Conservation (phyloP, 2,113 vertebrate genomes). For the Pedetes capensis region DNA sequence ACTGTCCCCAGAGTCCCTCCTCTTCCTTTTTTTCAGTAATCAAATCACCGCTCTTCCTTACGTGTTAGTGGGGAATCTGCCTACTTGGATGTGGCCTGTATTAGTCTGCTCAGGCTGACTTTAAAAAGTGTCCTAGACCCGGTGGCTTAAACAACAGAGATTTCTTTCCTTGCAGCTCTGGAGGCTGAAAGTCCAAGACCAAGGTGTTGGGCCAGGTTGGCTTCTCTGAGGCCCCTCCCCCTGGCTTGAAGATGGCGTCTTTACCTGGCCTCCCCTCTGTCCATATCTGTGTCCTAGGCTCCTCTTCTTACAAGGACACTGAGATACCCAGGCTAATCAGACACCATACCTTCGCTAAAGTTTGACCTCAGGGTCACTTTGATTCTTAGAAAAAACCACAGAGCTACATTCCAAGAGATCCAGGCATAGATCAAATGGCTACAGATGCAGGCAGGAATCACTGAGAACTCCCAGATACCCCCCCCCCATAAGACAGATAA, state of each 20-base stretch:
- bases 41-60: too few relatives aligned
- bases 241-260: neutral
- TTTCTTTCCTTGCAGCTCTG: neutral
- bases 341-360: too few relatives aligned
- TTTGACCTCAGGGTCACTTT: too few relatives aligned
- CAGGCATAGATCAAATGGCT: too few relatives aligned
- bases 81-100: fast-evolving
- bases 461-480: too few relatives aligned
- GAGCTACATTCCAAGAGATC: too few relatives aligned
- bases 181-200: neutral
- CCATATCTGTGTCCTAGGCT: neutral
- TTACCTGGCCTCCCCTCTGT: neutral
- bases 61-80: neutral
- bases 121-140: neutral
- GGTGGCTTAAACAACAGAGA: neutral
- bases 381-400: too few relatives aligned
- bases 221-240: neutral
- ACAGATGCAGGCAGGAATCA: too few relatives aligned
- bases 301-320: neutral
- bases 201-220: neutral
- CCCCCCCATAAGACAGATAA: too few relatives aligned
- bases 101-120: neutral
- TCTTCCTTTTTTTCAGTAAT: neutral
- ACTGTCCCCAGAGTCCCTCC: too few relatives aligned
- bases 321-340: too few relatives aligned